These are phyloP conservation scores for Forbesichthys papilliferus DNA, from an alignment of 2,113 vertebrate genomes.

Conservation along the genomic window DNA sequence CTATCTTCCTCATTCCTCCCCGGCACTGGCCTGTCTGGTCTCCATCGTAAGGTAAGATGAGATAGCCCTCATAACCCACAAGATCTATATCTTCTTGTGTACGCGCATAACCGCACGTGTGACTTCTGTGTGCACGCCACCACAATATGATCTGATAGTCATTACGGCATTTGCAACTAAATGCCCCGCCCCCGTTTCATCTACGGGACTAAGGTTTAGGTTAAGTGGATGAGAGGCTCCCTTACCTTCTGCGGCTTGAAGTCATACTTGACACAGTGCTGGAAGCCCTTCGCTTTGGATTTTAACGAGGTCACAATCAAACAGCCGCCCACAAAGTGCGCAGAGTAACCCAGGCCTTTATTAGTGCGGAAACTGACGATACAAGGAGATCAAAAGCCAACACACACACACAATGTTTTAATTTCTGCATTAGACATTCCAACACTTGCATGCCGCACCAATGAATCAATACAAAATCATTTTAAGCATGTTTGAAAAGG, in stretches of 20 bases:
- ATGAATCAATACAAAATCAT: constrained; percentile 16
- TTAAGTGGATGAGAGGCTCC: neutral
- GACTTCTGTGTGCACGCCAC: too few relatives aligned
- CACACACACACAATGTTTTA: constrained; percentile 5
- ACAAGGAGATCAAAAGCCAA: constrained; percentile 6
- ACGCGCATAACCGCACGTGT: neutral
- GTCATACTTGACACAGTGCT: constrained; percentile 98
- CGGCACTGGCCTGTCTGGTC: constrained; percentile 27
- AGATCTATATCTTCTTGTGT: constrained; percentile 31
- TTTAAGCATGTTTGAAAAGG: constrained; percentile 20
- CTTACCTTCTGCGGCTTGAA: constrained; percentile 98
- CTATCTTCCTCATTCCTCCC: constrained; percentile 38
- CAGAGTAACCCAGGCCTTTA: constrained; percentile 97
- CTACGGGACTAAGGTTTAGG: constrained; percentile 3
- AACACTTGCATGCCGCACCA: neutral
- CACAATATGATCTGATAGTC: too few relatives aligned
- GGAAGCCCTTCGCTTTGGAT: constrained; percentile 97
- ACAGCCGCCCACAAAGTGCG: constrained; percentile 96
- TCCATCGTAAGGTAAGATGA: constrained; percentile 39
- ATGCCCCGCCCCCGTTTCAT: neutral
- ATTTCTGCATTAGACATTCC: constrained; percentile 17
- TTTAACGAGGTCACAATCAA: constrained; percentile 96
- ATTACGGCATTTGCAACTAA: too few relatives aligned
- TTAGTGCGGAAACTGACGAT: constrained; percentile 90
- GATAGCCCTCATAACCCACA: constrained; percentile 29